phyloP scores from a whole-genome alignment of 2,888 invertebrate species.

The Tholera decimalis region DNA sequence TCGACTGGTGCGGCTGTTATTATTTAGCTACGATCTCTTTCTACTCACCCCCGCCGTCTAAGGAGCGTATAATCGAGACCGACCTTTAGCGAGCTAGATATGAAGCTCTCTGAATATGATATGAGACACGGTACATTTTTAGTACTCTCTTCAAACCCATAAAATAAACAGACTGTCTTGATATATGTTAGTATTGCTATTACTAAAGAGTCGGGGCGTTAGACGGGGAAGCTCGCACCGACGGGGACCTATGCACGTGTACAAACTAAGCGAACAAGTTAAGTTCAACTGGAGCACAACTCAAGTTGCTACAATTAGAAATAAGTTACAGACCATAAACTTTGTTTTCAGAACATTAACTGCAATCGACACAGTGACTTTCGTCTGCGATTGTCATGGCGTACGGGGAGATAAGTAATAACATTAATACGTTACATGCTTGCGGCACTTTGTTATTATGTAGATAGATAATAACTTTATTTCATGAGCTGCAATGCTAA shows the following conservation, averaged over 20 bases:
- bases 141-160: too few relatives aligned
- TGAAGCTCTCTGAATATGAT: too few relatives aligned
- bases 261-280: slow-evolving; percentile 32
- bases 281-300: slow-evolving; percentile 28
- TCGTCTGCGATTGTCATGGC: slow-evolving; percentile 45
- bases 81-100: too few relatives aligned
- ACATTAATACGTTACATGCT: slow-evolving; percentile 19
- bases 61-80: too few relatives aligned
- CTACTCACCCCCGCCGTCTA: too few relatives aligned
- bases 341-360: slow-evolving; percentile 59
- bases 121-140: too few relatives aligned
- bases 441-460: slow-evolving; percentile 19
- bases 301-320: slow-evolving; percentile 29
- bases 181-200: too few relatives aligned
- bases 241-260: slow-evolving; percentile 9
- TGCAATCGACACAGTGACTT: slow-evolving; percentile 48
- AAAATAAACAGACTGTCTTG: too few relatives aligned
- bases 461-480: slow-evolving; percentile 25
- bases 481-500: slow-evolving; percentile 26
- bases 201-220: too few relatives aligned
- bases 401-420: slow-evolving; percentile 45
- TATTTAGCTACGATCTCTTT: too few relatives aligned
- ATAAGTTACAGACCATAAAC: slow-evolving; percentile 55
- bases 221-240: background rate
- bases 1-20: too few relatives aligned